Percentiles rank a stretch among this genome's conserved stretches.
Evolutionary conservation across 2,797 vertebrate species (phyloP).

Genomic region (Myotis findleyi): DNA sequence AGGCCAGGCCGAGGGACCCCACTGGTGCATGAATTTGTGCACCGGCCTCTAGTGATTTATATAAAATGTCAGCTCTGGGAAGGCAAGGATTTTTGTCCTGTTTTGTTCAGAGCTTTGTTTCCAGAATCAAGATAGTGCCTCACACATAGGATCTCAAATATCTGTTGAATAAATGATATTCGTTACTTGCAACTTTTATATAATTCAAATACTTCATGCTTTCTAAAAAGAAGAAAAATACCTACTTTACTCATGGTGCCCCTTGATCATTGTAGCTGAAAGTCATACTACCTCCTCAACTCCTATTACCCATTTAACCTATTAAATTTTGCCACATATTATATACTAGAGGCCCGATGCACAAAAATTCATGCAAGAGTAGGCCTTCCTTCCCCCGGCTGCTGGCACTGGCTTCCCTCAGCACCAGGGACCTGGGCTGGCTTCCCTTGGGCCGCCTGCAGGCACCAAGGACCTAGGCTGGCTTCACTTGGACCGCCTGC

Average conservation of each 20-base stretch:
- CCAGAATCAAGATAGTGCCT: not conserved
- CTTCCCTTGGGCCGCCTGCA: no score
- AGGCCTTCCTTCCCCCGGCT: no score
- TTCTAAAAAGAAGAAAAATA: constrained; percentile 4
- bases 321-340: constrained; percentile 48
- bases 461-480: no score
- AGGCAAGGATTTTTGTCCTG: constrained; percentile 34
- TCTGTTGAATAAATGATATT: constrained; percentile 4
- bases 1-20: no score
- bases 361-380: no score
- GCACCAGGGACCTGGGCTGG: no score
- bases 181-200: not conserved
- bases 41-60: not conserved
- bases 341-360: not conserved
- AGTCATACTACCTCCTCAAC: not conserved
- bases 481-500: no score
- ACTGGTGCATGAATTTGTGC: no score
- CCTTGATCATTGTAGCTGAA: constrained; percentile 23
- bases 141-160: not conserved
- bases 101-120: constrained; percentile 32
- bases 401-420: no score
- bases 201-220: constrained; percentile 45
- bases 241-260: not conserved
- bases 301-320: not conserved
- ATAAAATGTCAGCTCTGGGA: constrained; percentile 18